Conservation (phyloP, 2,113 vertebrate genomes). For the Hippoglossus stenolepis region DNA sequence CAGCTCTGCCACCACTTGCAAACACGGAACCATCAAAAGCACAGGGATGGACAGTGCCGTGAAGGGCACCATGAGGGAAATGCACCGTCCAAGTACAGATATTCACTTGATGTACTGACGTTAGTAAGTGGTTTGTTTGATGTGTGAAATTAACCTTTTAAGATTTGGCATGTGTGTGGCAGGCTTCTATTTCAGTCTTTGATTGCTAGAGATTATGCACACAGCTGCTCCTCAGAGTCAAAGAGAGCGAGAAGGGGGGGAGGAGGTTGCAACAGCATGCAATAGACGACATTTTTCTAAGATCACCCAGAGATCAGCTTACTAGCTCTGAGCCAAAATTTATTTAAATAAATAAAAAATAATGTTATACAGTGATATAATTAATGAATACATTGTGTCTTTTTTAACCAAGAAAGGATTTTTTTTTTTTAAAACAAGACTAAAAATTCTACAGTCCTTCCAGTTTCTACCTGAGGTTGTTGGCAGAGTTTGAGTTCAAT, state of each 20-base stretch:
- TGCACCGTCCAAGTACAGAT: slow-evolving; percentile 2
- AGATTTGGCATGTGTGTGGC: not conserved
- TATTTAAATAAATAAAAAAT: too few species aligned
- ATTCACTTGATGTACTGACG: not conserved
- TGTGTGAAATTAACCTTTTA: slow-evolving; percentile 37
- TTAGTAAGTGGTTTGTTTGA: not conserved
- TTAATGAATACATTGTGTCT: too few species aligned
- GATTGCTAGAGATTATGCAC: slow-evolving; percentile 10
- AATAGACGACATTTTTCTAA: not conserved
- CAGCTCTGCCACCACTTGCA: slow-evolving; percentile 4
- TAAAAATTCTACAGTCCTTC: too few species aligned
- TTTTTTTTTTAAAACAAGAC: too few species aligned
- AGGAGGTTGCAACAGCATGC: not conserved
- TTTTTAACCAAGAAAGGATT: too few species aligned
- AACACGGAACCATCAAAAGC: not conserved
- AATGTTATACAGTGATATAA: not conserved
- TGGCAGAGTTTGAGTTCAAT: not conserved
- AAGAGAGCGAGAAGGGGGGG: not conserved
- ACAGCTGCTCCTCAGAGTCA: not conserved
- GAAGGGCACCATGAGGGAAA: not conserved
- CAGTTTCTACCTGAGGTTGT: not conserved
- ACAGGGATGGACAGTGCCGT: not conserved
- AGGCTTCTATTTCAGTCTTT: slow-evolving; percentile 29
- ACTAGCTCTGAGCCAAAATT: not conserved
- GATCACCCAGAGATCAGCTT: not conserved